Evolutionary conservation across 2,797 vertebrate genomes (phyloP), one percentile per base, ranked within the genome.

Genomic region (Ara ararauna): DNA sequence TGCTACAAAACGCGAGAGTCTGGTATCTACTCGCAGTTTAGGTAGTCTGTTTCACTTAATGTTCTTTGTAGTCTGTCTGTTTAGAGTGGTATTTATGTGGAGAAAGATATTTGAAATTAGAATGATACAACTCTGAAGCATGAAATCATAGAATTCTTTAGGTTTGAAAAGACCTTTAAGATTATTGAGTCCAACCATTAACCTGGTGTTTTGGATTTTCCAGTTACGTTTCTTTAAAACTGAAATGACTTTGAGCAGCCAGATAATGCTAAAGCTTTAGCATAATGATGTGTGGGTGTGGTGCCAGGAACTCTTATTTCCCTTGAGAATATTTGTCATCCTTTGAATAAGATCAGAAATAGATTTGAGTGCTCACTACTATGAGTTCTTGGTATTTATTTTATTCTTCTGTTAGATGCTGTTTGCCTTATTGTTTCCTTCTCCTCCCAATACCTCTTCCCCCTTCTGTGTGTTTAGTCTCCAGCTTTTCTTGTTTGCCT

Each of bases 251-350:
- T 62, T 62, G 65, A 95, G 78, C 93, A 93, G 78, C 53, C 91
- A 93, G 91, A 95, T 96, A 92, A 87, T 93, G 72, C 53, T 70
- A 78, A 87, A 87, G 77, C 85, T 91, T 88, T 72, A 86, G 68
- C 88, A 93, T 95, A 94, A 95, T 83, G 86, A 77, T 82, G 93
- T 89, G 96, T 96, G 94, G 96, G 96, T 97, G 96, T 94, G 94
- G 91, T 96, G 88, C 75, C 91, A 96, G 95, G 96, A 96, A 89
- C 94, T 96, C 94, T 92, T 95, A 94, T 93, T 97, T 97, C 95
- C 96, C 91, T 75, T 93, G 91, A 93, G 96, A 96, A 92, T 95
- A 93, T 95, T 95, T 97, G 93, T 96, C 95, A 95, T 97, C 74
- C 75, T 90, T 92, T 97, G 94, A 92, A 80, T 87, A 89, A 84